Base-by-base conservation (phyloP, 92 coral and sea anemone genomes). In the Phenganax subtilis region DNA sequence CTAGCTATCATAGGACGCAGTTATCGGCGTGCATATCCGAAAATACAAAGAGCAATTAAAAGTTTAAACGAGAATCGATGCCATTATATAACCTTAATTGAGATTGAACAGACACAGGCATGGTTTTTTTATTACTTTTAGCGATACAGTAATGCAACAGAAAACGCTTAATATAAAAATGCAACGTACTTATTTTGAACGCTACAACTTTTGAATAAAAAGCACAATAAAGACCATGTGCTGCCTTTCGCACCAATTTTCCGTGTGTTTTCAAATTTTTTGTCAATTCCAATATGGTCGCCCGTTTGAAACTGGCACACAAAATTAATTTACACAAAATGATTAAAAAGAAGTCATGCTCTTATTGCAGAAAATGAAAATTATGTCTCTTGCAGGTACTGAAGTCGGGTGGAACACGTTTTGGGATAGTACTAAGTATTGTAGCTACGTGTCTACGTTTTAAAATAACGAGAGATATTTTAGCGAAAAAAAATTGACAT, bases 61-160 rank as follows among this genome's bases (percentile, higher is more conserved):
- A 67, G 30, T 79, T 52, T 62, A 63, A 79, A 79, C 37, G 47
- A 25, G 71, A 63, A 31, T 79, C 69, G 54, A 68, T 14, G 73
- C 74, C 62, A 63, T 79, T 79, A 67, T 79, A 67, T 37, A 16
- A 53, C 51, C 63, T 68, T 79, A 62, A 79, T 79, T 79, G 69
- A 79, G 61, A 30, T 44, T 52, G 51, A 68, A 68, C 31, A 68
- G 53, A 52, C 31, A 30, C 3, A 12, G 60, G 57, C 57, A 31
- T 57, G 57, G 69, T 14, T 16, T 54, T 14, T 25, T 7, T 53
- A 73, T 8, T 73, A 73, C 25, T 44, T 30, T 52, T 14, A 20
- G 57, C 25, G 44, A 17, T 73, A 29, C 61, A 1, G 6, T 20
- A 20, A 20, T 12, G 75, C 73, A 44, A 44, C n/a, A 20, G 77